Percentiles rank a stretch among this genome's conserved stretches.
Conservation (phyloP, 1,140 invertebrate genomes). For the Ceratosolen solmsi region DNA sequence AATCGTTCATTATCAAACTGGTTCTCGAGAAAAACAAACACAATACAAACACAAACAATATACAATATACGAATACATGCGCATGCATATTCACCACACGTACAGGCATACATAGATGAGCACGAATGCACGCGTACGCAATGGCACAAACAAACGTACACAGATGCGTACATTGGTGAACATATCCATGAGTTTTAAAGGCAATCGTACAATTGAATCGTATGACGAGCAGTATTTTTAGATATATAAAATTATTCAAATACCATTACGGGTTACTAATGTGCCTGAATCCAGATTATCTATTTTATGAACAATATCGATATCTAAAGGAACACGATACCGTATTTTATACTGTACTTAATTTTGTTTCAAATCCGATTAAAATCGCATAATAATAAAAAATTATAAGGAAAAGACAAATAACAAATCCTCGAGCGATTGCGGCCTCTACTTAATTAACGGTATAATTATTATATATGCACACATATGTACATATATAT, state of each 20-base stretch:
- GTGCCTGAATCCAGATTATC: constrained; percentile 48
- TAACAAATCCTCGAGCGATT: constrained; percentile 54
- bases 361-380: constrained; percentile 15
- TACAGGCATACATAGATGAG: no score
- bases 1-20: constrained; percentile 2
- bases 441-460: constrained; percentile 72
- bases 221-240: constrained; percentile 72
- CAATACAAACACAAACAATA: neutral
- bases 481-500: neutral
- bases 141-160: no score
- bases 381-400: neutral
- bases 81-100: neutral
- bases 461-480: constrained; percentile 40
- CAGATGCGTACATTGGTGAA: no score
- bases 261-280: constrained; percentile 39
- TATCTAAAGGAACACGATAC: constrained; percentile 10
- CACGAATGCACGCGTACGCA: no score
- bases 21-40: neutral
- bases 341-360: constrained; percentile 41
- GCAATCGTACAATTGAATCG: constrained; percentile 52
- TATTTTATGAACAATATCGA: constrained; percentile 34
- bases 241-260: constrained; percentile 57
- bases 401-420: neutral
- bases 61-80: neutral
- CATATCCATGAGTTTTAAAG: neutral